Base-by-base conservation (phyloP, 2,797 vertebrate species). In the Phoxinus dragarum region DNA sequence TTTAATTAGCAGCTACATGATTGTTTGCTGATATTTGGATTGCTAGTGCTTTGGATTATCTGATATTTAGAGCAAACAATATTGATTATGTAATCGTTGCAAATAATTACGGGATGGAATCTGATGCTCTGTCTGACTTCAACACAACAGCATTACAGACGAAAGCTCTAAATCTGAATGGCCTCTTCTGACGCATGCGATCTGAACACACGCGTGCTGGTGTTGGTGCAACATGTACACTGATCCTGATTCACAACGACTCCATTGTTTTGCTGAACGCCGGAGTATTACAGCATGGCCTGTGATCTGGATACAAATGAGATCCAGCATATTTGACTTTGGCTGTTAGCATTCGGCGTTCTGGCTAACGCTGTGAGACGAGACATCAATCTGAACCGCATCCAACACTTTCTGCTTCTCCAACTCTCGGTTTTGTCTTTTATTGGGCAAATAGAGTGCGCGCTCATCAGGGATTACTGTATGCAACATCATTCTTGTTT, bases 281-380 rank as follows among this genome's bases (percentile, higher is more conserved):
- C 19, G 47, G 44, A 52, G 80, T 81, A 85, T 87, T 89, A 89
- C 83, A 85, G 83, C 85, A 88, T 74, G 67, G 85, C 82, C 85
- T 88, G 89, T 89, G 89, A 85, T 87, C 79, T 83, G 89, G 86
- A 68, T 89, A 88, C 87, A 87, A 89, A 89, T 85, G 80, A 88
- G 81, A 84, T 72, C 71, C 85, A 85, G 64, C 71, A 77, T 80
- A 83, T 89, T 78, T 81, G 85, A 88, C 85, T 76, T 83, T 36
- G 66, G 71, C 31, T 11, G 42, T 31, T 49, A 17, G 47, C 47
- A 49, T 17, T 17, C 5, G 16, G 14, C 47, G 5, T 49, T 49
- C 47, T 49, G 47, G 47, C 47, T 49, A 49, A 49, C 14, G 61
- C 31, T 17, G 42, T 17, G 77, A 66, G 79, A 86, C 38, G 11